Conservation (phyloP, 2,888 invertebrate genomes). For the Heliconius ethilla region DNA sequence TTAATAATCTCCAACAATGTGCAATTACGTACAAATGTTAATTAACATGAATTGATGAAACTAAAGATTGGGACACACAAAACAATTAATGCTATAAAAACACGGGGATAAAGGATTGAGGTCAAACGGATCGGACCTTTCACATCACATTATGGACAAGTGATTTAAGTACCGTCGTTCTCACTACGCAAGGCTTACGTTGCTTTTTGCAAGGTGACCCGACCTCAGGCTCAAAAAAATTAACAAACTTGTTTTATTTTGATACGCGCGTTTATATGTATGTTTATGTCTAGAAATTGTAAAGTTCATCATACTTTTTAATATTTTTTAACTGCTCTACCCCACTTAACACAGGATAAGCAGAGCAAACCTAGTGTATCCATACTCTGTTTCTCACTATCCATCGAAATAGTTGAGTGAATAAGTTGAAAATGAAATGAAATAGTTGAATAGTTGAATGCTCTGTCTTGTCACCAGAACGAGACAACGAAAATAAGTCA, state of each 20-base stretch:
- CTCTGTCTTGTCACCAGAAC: too few relatives aligned
- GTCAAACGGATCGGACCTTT: conserved; percentile 52
- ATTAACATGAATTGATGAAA: conserved; percentile 44
- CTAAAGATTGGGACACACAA: conserved; percentile 51
- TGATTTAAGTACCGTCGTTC: conserved; percentile 47
- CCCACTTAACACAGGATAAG: too few relatives aligned
- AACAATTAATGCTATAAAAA: conserved; percentile 47
- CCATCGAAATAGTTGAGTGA: too few relatives aligned
- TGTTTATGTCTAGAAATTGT: background rate
- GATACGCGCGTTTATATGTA: background rate
- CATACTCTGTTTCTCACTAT: too few relatives aligned
- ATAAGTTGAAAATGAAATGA: too few relatives aligned
- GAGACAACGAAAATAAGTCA: too few relatives aligned
- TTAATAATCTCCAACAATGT: conserved; percentile 20
- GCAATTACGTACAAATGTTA: conserved; percentile 17
- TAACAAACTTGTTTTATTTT: conserved; percentile 18
- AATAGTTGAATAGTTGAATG: too few relatives aligned
- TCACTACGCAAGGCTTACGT: conserved; percentile 29
- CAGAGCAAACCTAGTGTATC: too few relatives aligned
- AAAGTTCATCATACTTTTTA: too few relatives aligned
- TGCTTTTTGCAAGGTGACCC: conserved; percentile 29
- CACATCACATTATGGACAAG: conserved; percentile 49
- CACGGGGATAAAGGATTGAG: conserved; percentile 51
- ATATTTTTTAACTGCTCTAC: too few relatives aligned
- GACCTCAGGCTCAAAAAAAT: conserved; percentile 21